Base-by-base conservation (phyloP, 2,888 invertebrate species). In the Ferdinandea cuprea region DNA sequence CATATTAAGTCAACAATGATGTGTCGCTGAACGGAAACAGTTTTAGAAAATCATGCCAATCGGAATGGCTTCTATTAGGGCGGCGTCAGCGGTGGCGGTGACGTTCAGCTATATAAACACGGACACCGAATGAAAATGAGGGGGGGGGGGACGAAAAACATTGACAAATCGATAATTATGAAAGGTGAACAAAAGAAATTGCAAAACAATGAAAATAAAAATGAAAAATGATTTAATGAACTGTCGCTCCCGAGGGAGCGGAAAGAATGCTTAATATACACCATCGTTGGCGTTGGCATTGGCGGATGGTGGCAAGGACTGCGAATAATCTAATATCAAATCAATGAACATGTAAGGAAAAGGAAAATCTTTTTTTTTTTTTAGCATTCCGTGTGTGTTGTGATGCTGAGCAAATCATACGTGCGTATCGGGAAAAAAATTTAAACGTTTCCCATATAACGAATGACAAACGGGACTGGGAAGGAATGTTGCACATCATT, bases 111-210 rank as follows among this genome's bases (percentile, higher is more conserved):
- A 40, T 4, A n/a, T 13, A 7, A 8, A 30, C 8, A 1, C 9
- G 9, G 7, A 37, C 11, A 37, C 35, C 25, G 25, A 25, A 25
- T 54, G n/a, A 15, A n/a, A n/a, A n/a, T n/a, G n/a, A n/a, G n/a
- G n/a, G n/a, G n/a, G n/a, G n/a, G n/a, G 5, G 32, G n/a, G n/a
- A 19, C 17, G 32, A 7, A 2, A 13, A 13, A 13, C 13, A 13
- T 40, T 46, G 48, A 63, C 32, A 63, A 69, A 58, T 69, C 68
- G 68, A 69, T 44, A 19, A 32, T 37, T 40, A 52, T 46, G 28
- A 69, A 37, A 69, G 68, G 56, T 68, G 68, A 35, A 68, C 56
- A 68, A 46, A 56, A 37, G 56, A 48, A 56, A 11, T 32, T n/a
- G 25, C n/a, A 35, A 58, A 58, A 46, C 56, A 37, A 56, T 63